These are phyloP conservation scores for Clarias batrachus DNA, from an alignment of 2,113 vertebrate genomes.

Conservation along the genomic window DNA sequence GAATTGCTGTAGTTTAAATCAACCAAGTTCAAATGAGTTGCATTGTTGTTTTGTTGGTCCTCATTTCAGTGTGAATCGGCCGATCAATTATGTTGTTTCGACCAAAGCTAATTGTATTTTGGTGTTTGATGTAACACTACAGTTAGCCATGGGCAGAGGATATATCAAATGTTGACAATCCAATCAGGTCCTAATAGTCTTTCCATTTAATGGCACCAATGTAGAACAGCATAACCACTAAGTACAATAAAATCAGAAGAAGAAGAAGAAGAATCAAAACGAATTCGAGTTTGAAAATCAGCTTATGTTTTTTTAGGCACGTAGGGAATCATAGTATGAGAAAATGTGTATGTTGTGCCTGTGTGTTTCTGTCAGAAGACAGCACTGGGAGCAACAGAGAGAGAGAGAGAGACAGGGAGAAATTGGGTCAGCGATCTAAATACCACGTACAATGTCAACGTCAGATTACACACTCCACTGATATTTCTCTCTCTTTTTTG, in stretches of 20 bases:
- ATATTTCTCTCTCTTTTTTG: conserved; percentile 48
- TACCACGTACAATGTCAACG: conserved; percentile 67
- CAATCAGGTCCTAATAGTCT: conserved; percentile 36
- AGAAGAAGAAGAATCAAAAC: background rate
- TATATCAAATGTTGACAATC: conserved; percentile 16
- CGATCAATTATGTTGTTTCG: background rate
- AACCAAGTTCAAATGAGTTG: background rate
- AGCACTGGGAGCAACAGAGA: conserved; percentile 52
- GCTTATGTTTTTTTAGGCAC: background rate
- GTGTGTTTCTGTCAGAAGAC: conserved; percentile 35
- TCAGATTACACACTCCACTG: conserved; percentile 64
- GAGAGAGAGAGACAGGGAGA: conserved; percentile 55
- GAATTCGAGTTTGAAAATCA: background rate
- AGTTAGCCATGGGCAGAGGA: background rate
- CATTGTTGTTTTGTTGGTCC: background rate
- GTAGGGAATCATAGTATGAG: conserved; percentile 5
- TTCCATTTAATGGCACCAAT: conserved; percentile 23
- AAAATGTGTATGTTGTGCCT: conserved; percentile 9
- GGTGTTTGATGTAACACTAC: background rate
- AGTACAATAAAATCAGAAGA: background rate
- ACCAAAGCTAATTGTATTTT: background rate
- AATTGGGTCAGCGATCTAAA: conserved; percentile 78
- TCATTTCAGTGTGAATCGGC: background rate
- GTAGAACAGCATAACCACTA: conserved; percentile 19
- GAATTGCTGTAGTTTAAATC: background rate